Base-by-base conservation (phyloP, 2,888 invertebrate genomes). In the Nemurella pictetii region DNA sequence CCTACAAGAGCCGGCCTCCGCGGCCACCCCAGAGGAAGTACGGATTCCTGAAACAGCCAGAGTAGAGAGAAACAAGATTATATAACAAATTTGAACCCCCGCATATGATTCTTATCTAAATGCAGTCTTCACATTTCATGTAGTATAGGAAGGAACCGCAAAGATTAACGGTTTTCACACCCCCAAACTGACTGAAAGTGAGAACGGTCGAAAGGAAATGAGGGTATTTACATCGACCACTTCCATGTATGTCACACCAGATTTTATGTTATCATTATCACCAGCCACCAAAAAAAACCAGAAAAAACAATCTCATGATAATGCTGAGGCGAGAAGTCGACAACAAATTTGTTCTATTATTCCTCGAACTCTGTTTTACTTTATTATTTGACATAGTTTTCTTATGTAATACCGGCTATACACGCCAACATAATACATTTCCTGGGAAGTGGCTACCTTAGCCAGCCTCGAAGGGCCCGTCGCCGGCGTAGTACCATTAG, bases 371-470 rank as follows among this genome's bases (percentile, higher is more conserved):
- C 82, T 72, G 82, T 36, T 82, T 82, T 82, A 36, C 72, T 36
- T 78, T 30, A 55, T 72, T 82, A 82, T 82, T 82, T 82, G 82
- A 82, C 82, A 82, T 82, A 82, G 82, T 82, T 82, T 82, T 82
- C 82, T 36, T 82, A 86, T 85, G 83, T 86, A 86, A 86, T 83
- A 83, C 35, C 80, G 81, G 27, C 80, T 83, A 80, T 35, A 29
- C 86, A 86, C 85, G 86, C 86, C 26, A 86, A 83, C 86, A 84
- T 86, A 86, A 86, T 86, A 85, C 86, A 86, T 86, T 86, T 86
- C 86, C 86, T 86, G 86, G 84, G 86, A 86, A 86, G 86, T 86
- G 81, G 72, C 82, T 82, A 36, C 82, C 82, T 72, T 80, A 84
- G 73, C 55, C 27, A 29, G 29, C 20, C 20, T 28, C 30, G 12